phyloP scores from a whole-genome alignment of 2,113 vertebrate species.

The Pelusios castaneus region DNA sequence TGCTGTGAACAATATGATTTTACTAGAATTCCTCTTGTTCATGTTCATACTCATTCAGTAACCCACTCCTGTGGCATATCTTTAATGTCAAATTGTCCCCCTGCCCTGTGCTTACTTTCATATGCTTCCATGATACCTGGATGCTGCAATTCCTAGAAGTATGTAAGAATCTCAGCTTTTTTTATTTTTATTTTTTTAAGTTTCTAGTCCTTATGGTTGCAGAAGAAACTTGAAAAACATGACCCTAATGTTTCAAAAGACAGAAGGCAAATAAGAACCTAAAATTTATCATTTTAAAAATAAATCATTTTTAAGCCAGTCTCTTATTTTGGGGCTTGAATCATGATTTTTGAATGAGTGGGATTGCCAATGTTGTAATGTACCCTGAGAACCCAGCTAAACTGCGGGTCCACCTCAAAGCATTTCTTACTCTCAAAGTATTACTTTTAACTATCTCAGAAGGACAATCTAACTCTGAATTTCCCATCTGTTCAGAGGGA shows the following conservation, averaged over 20 bases:
- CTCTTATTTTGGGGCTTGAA: neutral
- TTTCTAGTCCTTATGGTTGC: neutral
- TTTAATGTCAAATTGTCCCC: neutral
- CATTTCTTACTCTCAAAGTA: no score
- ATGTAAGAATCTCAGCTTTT: neutral
- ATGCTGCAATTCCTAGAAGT: neutral
- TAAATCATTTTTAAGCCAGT: neutral
- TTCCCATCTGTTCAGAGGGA: neutral
- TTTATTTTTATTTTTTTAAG: fast-evolving
- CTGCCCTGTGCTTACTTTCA: neutral
- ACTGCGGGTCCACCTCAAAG: neutral
- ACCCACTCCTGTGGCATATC: neutral
- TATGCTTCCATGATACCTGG: neutral
- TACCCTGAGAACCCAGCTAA: neutral
- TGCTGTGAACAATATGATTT: neutral
- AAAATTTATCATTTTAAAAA: neutral
- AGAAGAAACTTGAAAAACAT: neutral
- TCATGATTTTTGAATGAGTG: neutral
- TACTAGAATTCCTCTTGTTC: neutral
- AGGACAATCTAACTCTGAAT: neutral
- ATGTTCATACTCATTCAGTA: neutral
- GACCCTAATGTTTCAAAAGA: neutral
- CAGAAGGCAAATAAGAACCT: neutral
- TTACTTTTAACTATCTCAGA: neutral
- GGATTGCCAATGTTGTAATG: neutral